Conservation (phyloP, 2,797 vertebrate genomes). For the Labeo calbasu region DNA sequence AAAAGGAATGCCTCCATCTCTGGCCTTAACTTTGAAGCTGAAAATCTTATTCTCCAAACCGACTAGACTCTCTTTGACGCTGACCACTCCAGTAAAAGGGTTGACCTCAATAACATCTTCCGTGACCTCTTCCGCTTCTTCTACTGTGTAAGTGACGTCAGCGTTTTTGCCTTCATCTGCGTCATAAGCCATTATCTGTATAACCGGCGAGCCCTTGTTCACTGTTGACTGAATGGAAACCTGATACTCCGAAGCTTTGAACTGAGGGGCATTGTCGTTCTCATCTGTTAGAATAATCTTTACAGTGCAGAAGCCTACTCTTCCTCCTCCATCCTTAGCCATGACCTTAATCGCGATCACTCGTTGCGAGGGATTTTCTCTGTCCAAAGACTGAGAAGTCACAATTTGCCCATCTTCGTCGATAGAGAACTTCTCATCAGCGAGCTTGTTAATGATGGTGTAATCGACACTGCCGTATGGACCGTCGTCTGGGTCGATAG, state of each 20-base stretch:
- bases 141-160: conserved; percentile 93
- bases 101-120: conserved; percentile 93
- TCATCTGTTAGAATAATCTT: conserved; percentile 97
- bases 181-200: conserved; percentile 93
- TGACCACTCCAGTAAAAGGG: conserved; percentile 90
- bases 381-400: conserved; percentile 88
- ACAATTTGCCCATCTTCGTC: conserved; percentile 85
- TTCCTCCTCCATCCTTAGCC: conserved; percentile 95
- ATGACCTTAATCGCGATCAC: conserved; percentile 96
- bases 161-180: conserved; percentile 95
- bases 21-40: conserved; percentile 92
- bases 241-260: conserved; percentile 90
- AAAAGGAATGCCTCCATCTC: conserved; percentile 90
- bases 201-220: conserved; percentile 90
- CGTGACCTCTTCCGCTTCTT: conserved; percentile 81
- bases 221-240: conserved; percentile 91
- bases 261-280: conserved; percentile 94
- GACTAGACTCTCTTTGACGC: conserved; percentile 89
- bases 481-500: conserved; percentile 91
- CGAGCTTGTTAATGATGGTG: conserved; percentile 96
- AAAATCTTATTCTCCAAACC: conserved; percentile 93
- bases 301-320: conserved; percentile 94
- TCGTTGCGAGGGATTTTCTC: conserved; percentile 92
- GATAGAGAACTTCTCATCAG: conserved; percentile 91
- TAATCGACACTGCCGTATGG: conserved; percentile 92